Conservation (phyloP, 2,888 invertebrate species). For the Elaeidobius kamerunicus region DNA sequence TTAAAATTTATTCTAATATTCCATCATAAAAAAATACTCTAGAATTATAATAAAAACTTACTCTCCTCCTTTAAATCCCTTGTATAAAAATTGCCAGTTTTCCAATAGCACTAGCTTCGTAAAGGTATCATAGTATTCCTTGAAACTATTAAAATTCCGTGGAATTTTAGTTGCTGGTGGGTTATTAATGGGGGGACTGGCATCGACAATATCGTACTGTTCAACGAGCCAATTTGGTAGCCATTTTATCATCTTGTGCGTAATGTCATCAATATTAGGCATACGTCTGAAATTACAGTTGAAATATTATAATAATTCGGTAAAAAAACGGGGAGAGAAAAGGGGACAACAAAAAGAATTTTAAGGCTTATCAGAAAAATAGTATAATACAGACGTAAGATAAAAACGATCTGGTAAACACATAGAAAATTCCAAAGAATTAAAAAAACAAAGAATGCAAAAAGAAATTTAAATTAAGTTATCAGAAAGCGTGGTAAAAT, state of each 20-base stretch:
- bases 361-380: too few species aligned
- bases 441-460: too few species aligned
- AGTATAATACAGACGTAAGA: too few species aligned
- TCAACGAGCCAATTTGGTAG: slow-evolving; percentile 64
- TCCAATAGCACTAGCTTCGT: slow-evolving; percentile 60
- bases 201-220: slow-evolving; percentile 50
- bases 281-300: slow-evolving; percentile 3
- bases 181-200: slow-evolving; percentile 56
- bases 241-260: slow-evolving; percentile 61
- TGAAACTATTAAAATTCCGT: slow-evolving; percentile 55
- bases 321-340: neutral
- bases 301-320: neutral
- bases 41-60: slow-evolving; percentile 23
- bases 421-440: too few species aligned
- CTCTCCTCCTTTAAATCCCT: slow-evolving; percentile 30
- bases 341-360: neutral
- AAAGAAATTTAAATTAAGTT: too few species aligned
- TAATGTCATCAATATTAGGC: slow-evolving; percentile 48
- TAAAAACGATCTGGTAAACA: too few species aligned
- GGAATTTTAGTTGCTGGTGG: slow-evolving; percentile 53
- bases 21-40: neutral
- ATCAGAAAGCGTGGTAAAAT: too few species aligned
- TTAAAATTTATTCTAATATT: slow-evolving; percentile 25
- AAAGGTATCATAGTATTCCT: slow-evolving; percentile 58
- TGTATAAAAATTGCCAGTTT: slow-evolving; percentile 55